A percentile compares a stretch with the other conserved stretches of the same genome.
Evolutionary conservation across 2,797 vertebrate genomes (phyloP).

Genomic region (Lindbergichthys nudifrons): DNA sequence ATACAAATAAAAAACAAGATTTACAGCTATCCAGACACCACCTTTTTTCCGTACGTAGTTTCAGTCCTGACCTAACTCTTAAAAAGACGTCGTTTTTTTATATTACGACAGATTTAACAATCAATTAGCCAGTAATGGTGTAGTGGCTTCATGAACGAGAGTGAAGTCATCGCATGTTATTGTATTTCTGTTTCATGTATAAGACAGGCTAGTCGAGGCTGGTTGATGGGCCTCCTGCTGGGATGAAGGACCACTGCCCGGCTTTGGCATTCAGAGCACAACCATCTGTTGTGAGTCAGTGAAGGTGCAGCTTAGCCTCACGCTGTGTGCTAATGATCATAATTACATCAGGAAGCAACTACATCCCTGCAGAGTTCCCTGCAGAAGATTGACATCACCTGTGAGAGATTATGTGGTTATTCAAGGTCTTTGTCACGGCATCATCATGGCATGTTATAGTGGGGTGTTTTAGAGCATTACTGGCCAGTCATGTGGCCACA

Average conservation of each 20-base stretch:
- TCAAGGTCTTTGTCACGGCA: conserved; percentile 2
- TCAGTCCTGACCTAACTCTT: background rate
- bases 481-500: background rate
- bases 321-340: conserved; percentile 72
- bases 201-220: conserved; percentile 31
- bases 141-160: background rate
- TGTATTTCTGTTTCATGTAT: background rate
- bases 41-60: background rate
- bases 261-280: conserved; percentile 43
- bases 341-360: conserved; percentile 66
- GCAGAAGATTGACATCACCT: conserved; percentile 44
- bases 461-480: background rate
- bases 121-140: background rate
- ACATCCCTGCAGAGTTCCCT: conserved; percentile 41
- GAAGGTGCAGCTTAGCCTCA: conserved; percentile 62
- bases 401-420: background rate
- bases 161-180: background rate
- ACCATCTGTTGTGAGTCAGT: conserved; percentile 65
- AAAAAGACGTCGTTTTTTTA: background rate
- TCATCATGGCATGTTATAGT: background rate
- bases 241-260: conserved; percentile 42
- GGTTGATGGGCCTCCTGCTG: conserved; percentile 42
- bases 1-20: too few relatives aligned
- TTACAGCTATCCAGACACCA: background rate
- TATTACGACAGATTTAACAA: too few relatives aligned